These are phyloP conservation scores for Xyrichtys novacula DNA, from an alignment of 2,797 vertebrate genomes.

Conservation along the genomic window DNA sequence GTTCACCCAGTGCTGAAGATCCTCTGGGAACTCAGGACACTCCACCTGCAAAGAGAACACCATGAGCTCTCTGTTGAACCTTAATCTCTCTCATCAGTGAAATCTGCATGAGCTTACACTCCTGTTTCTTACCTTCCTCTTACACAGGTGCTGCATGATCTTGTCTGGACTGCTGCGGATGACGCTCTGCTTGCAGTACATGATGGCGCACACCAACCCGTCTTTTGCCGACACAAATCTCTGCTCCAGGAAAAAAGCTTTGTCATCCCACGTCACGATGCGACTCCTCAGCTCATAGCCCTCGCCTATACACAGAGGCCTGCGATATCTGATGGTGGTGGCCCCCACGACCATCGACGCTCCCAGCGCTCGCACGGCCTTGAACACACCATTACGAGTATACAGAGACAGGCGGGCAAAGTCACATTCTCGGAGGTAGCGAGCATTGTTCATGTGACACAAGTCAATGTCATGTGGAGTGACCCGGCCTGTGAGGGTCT, in stretches of 20 bases:
- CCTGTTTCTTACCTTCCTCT: slow-evolving; percentile 84
- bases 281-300: slow-evolving; percentile 88
- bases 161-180: slow-evolving; percentile 85
- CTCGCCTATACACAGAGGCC: slow-evolving; percentile 86
- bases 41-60: slow-evolving; percentile 83
- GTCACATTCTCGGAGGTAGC: slow-evolving; percentile 93
- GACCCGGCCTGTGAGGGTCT: slow-evolving; percentile 80
- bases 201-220: slow-evolving; percentile 86
- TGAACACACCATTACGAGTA: slow-evolving; percentile 88
- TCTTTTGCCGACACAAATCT: slow-evolving; percentile 90
- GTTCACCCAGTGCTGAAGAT: slow-evolving; percentile 90
- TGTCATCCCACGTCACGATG: slow-evolving; percentile 91
- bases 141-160: slow-evolving; percentile 88
- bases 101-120: background rate
- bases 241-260: slow-evolving; percentile 91
- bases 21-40: slow-evolving; percentile 89
- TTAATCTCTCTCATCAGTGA: background rate
- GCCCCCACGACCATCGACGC: slow-evolving; percentile 87
- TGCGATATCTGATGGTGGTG: slow-evolving; percentile 89
- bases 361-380: slow-evolving; percentile 80
- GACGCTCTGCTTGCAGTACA: slow-evolving; percentile 88
- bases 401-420: slow-evolving; percentile 89
- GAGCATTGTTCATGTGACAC: slow-evolving; percentile 95
- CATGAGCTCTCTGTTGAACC: background rate
- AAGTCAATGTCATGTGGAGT: slow-evolving; percentile 88